A percentile compares a stretch with the other conserved stretches of the same genome.
These are phyloP conservation scores for Drosophila lowei DNA, from an alignment of 1,140 invertebrate genomes.

Conservation along the genomic window DNA sequence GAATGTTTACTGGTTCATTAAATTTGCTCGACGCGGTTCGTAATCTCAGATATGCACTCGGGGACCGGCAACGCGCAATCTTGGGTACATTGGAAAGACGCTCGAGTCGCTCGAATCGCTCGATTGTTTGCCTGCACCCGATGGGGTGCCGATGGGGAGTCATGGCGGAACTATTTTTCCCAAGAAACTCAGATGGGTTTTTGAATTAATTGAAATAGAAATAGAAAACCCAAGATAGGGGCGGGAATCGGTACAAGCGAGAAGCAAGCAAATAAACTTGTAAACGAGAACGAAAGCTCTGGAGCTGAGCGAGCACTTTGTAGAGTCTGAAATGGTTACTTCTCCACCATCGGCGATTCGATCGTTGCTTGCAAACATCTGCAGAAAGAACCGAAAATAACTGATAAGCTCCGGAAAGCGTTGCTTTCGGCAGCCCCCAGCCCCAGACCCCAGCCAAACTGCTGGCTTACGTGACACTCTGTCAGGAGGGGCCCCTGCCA, in stretches of 20 bases:
- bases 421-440: conserved; percentile 11
- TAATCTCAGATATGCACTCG: conserved; percentile 39
- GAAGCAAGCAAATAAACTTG: too few species aligned
- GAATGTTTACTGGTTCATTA: conserved; percentile 34
- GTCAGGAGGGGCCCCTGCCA: too few species aligned
- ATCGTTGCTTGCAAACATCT: background rate
- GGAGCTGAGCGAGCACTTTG: background rate
- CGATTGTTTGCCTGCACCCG: conserved; percentile 36
- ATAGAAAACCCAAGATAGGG: too few species aligned
- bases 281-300: too few species aligned
- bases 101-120: conserved; percentile 5
- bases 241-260: too few species aligned
- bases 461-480: conserved; percentile 27
- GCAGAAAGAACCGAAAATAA: conserved; percentile 1
- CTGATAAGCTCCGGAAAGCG: conserved; percentile 39
- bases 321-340: too few species aligned
- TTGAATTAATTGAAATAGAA: too few species aligned
- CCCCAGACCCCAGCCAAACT: conserved; percentile 4
- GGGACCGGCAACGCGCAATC: conserved; percentile 3
- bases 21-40: conserved; percentile 36
- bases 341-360: too few species aligned
- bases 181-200: too few species aligned
- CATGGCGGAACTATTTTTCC: too few species aligned
- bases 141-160: too few species aligned
- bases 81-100: background rate